A percentile compares a stretch with the other conserved stretches of the same genome.
These are phyloP conservation scores for Lasioglossum leucozonium DNA, from an alignment of 2,888 invertebrate species.

Conservation along the genomic window DNA sequence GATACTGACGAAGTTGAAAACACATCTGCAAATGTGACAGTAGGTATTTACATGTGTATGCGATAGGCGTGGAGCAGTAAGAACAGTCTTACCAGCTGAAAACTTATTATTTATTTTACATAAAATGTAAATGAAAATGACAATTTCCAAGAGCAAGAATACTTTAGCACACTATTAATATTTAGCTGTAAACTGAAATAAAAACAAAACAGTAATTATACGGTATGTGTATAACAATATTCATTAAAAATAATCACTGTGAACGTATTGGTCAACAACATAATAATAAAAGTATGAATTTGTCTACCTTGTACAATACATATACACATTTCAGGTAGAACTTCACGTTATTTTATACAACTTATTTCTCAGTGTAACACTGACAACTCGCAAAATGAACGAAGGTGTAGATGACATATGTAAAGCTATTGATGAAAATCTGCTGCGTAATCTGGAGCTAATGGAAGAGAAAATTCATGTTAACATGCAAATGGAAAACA, in stretches of 20 bases:
- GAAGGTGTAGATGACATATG: constrained; percentile 85
- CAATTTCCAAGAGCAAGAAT: not conserved
- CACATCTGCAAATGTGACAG: not conserved
- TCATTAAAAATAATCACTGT: not conserved
- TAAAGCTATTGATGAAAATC: constrained; percentile 88
- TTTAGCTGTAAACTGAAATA: not conserved
- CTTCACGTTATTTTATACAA: not conserved
- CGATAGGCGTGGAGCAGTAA: not conserved
- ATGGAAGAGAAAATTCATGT: constrained; percentile 90
- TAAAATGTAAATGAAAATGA: not conserved
- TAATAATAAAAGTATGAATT: not conserved
- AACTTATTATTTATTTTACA: not conserved
- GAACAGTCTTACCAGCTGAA: not conserved
- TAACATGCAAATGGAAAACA: constrained; percentile 89
- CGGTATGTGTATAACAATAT: constrained; percentile 14
- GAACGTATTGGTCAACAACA: not conserved
- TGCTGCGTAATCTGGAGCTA: constrained; percentile 89
- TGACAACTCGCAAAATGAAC: constrained; percentile 56
- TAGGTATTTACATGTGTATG: not conserved
- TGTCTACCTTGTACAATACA: not conserved
- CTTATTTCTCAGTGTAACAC: not conserved
- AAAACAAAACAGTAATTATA: not conserved
- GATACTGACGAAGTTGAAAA: not conserved
- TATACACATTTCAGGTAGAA: constrained; percentile 14
- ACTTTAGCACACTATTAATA: not conserved